phyloP scores from a whole-genome alignment of 2,888 invertebrate genomes.

The Serripes groenlandicus region DNA sequence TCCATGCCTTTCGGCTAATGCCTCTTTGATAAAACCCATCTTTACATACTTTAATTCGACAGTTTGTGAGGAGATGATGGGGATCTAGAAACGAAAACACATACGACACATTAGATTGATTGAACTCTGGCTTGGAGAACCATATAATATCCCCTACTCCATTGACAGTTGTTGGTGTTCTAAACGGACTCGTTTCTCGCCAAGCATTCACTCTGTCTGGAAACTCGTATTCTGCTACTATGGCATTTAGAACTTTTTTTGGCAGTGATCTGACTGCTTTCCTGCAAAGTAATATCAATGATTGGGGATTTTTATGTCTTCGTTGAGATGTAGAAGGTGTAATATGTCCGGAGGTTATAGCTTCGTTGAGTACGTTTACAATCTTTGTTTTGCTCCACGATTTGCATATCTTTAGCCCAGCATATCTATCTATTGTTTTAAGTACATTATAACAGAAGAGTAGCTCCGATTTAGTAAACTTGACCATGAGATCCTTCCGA shows the following conservation, averaged over 20 bases:
- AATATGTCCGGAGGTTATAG: no score
- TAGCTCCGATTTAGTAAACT: no score
- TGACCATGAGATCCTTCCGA: no score
- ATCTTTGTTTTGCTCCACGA: slow-evolving; percentile 39
- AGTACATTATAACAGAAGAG: no score
- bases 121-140: slow-evolving; percentile 48
- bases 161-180: slow-evolving; percentile 5
- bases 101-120: slow-evolving; percentile 19
- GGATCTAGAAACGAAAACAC: slow-evolving; percentile 44
- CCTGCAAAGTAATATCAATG: slow-evolving; percentile 11
- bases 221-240: slow-evolving; percentile 33
- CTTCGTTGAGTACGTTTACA: no score
- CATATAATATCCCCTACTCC: slow-evolving; percentile 6
- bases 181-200: slow-evolving; percentile 27
- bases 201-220: slow-evolving; percentile 15
- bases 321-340: background rate
- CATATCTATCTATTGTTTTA: no score
- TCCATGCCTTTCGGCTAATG: slow-evolving; percentile 41
- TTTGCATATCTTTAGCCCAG: no score
- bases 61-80: slow-evolving; percentile 45
- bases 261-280: slow-evolving; percentile 15
- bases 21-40: slow-evolving; percentile 34
- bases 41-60: slow-evolving; percentile 42
- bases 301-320: slow-evolving; percentile 17
- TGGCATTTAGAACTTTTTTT: slow-evolving; percentile 31